A percentile compares a stretch with the other conserved stretches of the same genome.
Conservation (phyloP, 2,888 invertebrate species). For the Agrotis clavis region DNA sequence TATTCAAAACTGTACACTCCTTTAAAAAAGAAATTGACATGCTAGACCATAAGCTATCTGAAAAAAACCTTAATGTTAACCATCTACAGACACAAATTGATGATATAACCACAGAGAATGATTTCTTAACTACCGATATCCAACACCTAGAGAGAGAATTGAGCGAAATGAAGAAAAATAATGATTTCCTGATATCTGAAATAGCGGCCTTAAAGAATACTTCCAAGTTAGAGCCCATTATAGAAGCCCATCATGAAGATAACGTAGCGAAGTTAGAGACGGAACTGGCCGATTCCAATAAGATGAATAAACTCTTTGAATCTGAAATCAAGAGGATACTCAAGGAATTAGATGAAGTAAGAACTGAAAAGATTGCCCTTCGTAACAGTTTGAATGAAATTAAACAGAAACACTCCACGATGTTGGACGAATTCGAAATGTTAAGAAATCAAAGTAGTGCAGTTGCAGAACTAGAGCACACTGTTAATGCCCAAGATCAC, state of each 20-base stretch:
- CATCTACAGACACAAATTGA: conserved; percentile 91
- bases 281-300: conserved; percentile 92
- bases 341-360: conserved; percentile 88
- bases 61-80: conserved; percentile 89
- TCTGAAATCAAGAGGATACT: conserved; percentile 91
- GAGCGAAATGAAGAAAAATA: conserved; percentile 93
- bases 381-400: conserved; percentile 89
- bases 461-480: conserved; percentile 87
- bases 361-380: conserved; percentile 83
- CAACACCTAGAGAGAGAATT: conserved; percentile 92
- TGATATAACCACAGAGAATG: conserved; percentile 88
- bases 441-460: conserved; percentile 86
- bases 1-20: conserved; percentile 90
- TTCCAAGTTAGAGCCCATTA: conserved; percentile 93
- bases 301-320: conserved; percentile 91
- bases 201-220: conserved; percentile 92
- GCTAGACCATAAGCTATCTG: conserved; percentile 91
- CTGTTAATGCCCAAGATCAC: conserved; percentile 75
- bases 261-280: conserved; percentile 92
- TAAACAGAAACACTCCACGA: conserved; percentile 89
- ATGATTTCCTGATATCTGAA: conserved; percentile 93
- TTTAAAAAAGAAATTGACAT: conserved; percentile 91
- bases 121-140: conserved; percentile 86
- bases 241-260: conserved; percentile 94
- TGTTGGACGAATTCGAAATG: conserved; percentile 85